Base-by-base conservation (phyloP, 2,113 vertebrate genomes). In the Ibidorhyncha struthersii region DNA sequence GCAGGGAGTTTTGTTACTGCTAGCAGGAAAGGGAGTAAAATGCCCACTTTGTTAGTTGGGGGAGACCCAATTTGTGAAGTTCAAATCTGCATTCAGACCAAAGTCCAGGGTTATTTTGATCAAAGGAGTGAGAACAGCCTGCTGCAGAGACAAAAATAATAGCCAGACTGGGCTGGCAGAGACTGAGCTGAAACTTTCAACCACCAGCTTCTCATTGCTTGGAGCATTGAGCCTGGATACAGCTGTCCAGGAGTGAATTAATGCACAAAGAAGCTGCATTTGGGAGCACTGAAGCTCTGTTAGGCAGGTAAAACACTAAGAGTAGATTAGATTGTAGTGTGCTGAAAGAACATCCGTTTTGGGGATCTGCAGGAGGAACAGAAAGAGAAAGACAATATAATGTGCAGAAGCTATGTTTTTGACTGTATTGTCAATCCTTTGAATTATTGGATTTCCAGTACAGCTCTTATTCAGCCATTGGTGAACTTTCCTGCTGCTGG, bases 11-110 rank as follows among this genome's bases (percentile, higher is more conserved):
- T 18, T 85, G 40, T 59, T 87, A 71, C 71, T 36, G 49, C 70
- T 69, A 77, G 65, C 34, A 69, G 56, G 61, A 94, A 96, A 89
- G 73, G 21, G 36, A 95, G 58, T 65, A 96, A 97, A 96, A 96
- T 89, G 41, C 22, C n/a, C 49, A 89, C 89, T 94, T 89, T 94
- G 81, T 94, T 85, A 89, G 58, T 0, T 49, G 58, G n/a, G 34
- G 71, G n/a, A 91, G 29, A 77, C 91, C 49, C 70, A 70, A 90
- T 95, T 89, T 96, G 91, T 94, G 70, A 85, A 80, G 89, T 82
- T 96, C 52, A 86, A 72, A 79, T 82, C 62, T 65, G 76, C n/a
- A 58, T 87, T 96, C 84, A 89, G 73, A 38, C 53, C 62, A 50
- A 69, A 89, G 81, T 86, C 80, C 25, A 36, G 55, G 61, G 47